A percentile compares a stretch with the other conserved stretches of the same genome.
Conservation (phyloP, 1,140 invertebrate genomes). For the Phenacoccus solenopsis region DNA sequence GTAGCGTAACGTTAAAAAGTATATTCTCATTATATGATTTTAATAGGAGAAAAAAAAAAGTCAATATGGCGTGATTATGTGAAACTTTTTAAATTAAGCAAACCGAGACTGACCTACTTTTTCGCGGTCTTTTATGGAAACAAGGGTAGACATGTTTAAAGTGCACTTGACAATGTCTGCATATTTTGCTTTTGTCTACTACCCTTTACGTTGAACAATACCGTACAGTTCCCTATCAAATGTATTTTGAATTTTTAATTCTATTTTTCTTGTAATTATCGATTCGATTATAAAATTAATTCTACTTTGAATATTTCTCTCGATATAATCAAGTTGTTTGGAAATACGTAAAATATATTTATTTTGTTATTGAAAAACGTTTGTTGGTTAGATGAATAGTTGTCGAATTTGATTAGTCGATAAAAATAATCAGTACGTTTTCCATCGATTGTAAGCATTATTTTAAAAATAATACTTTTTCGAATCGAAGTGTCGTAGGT, state of each 20-base stretch:
- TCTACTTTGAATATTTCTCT: too few relatives aligned
- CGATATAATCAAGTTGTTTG: too few relatives aligned
- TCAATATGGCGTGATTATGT: background rate
- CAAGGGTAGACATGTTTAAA: constrained; percentile 6
- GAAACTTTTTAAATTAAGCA: background rate
- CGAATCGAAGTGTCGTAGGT: too few relatives aligned
- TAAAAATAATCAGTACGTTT: too few relatives aligned
- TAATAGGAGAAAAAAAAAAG: background rate
- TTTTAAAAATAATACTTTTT: too few relatives aligned
- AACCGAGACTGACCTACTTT: background rate
- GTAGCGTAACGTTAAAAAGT: background rate
- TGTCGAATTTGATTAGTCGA: too few relatives aligned
- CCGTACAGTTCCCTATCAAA: background rate
- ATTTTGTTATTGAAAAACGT: too few relatives aligned
- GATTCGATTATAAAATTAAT: background rate
- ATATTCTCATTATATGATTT: background rate
- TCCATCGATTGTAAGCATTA: too few relatives aligned
- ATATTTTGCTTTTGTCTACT: background rate
- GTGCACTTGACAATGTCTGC: constrained; percentile 13
- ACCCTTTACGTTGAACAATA: background rate
- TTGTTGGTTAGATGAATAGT: too few relatives aligned
- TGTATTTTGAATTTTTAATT: background rate
- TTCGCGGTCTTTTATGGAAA: background rate
- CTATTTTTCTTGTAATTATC: constrained; percentile 3
- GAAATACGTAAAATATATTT: too few relatives aligned